Evolutionary conservation across 2,113 vertebrate species (phyloP).

Genomic region (Osmerus mordax): DNA sequence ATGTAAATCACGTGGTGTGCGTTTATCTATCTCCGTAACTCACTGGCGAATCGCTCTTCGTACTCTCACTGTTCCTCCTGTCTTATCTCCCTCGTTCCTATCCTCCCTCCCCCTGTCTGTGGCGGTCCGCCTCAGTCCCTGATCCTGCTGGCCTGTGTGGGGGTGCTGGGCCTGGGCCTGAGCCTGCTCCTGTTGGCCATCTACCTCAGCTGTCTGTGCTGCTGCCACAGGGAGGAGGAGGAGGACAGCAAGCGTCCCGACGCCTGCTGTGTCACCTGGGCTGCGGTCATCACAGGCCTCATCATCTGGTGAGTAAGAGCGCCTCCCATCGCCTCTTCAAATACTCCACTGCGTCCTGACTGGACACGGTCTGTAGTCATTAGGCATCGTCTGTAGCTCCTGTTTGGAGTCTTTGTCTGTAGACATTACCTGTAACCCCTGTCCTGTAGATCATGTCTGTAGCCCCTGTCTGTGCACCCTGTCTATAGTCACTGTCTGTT

Average conservation of each 20-base stretch:
- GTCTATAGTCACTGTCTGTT: too few species aligned
- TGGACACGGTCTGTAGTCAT: too few species aligned
- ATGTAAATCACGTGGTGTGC: too few species aligned
- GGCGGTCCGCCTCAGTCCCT: conserved; percentile 72
- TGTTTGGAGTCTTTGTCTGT: too few species aligned
- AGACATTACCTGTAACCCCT: too few species aligned
- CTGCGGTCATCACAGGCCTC: conserved; percentile 79
- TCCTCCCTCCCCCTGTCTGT: background rate
- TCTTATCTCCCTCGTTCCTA: background rate
- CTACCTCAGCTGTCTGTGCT: conserved; percentile 82
- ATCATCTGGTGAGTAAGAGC: conserved; percentile 83
- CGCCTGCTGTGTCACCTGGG: conserved; percentile 85
- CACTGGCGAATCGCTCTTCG: background rate
- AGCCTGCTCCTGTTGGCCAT: conserved; percentile 79
- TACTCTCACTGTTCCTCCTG: background rate
- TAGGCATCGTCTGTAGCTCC: too few species aligned
- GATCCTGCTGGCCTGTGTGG: conserved; percentile 80
- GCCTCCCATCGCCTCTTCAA: too few species aligned
- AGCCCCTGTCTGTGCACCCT: too few species aligned
- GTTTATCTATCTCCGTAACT: background rate
- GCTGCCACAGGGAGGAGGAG: conserved; percentile 69
- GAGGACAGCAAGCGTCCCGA: conserved; percentile 75
- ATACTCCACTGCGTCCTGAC: too few species aligned
- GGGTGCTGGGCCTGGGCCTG: conserved; percentile 78
- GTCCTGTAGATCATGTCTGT: too few species aligned